phyloP scores from a whole-genome alignment of 1,140 invertebrate species.

The Drosophila novamexicana region DNA sequence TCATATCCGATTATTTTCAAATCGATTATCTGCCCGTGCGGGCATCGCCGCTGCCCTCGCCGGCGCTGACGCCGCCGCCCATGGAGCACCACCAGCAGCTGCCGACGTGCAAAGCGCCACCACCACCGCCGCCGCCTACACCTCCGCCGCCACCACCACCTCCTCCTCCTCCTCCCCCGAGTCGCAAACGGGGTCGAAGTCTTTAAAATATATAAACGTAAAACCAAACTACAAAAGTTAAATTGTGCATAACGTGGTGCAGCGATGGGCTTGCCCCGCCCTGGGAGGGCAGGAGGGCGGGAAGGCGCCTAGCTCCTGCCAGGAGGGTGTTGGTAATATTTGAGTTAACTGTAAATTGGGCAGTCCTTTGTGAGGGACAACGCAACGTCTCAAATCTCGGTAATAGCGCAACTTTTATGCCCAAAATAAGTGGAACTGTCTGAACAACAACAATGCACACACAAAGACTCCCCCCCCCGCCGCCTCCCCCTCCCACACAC shows the following conservation, averaged over 20 bases:
- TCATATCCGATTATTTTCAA: conserved; percentile 19
- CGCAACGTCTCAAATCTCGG: conserved; percentile 64
- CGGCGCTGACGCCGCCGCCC: background rate
- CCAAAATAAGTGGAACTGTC: conserved; percentile 71
- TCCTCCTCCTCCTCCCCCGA: too few relatives aligned
- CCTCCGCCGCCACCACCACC: too few relatives aligned
- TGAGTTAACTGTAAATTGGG: conserved; percentile 68
- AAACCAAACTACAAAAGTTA: conserved; percentile 37
- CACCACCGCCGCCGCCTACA: too few relatives aligned
- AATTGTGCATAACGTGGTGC: conserved; percentile 55
- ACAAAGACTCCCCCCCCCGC: background rate
- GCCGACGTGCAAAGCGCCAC: too few relatives aligned
- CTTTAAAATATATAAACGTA: conserved; percentile 25
- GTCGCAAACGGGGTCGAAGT: conserved; percentile 1
- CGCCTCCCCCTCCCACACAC: background rate
- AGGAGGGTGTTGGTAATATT: conserved; percentile 26
- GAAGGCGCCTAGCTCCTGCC: too few relatives aligned
- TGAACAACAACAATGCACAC: conserved; percentile 22
- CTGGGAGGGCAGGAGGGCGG: background rate
- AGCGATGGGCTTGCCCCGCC: conserved; percentile 17
- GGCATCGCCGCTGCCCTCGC: background rate
- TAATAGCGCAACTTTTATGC: conserved; percentile 77
- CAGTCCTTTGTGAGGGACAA: conserved; percentile 34
- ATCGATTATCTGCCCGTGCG: background rate
- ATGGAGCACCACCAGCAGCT: too few relatives aligned